Conservation (phyloP, 2,888 invertebrate genomes). For the Schrankia costaestrigalis region DNA sequence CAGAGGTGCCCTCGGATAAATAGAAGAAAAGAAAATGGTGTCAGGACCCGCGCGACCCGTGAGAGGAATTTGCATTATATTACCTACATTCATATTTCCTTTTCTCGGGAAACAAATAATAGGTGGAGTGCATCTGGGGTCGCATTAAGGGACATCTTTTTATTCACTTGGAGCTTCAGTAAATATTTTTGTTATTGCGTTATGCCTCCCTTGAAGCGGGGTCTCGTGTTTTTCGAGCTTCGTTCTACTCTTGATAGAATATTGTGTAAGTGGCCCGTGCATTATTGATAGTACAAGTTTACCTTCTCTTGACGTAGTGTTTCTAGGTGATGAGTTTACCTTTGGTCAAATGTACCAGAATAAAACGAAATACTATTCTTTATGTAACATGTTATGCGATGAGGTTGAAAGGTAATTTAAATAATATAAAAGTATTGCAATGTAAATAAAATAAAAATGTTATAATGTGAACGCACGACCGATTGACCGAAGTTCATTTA, state of each 20-base stretch:
- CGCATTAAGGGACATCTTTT: slow-evolving; percentile 78
- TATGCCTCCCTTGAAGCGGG: slow-evolving; percentile 46
- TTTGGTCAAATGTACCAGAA: background rate
- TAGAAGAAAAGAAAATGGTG: slow-evolving; percentile 57
- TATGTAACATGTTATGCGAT: slow-evolving; percentile 14
- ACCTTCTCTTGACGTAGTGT: slow-evolving; percentile 25
- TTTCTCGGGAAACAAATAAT: slow-evolving; percentile 72
- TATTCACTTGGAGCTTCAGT: slow-evolving; percentile 70
- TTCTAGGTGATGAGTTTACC: slow-evolving; percentile 23
- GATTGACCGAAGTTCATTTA: slow-evolving; percentile 24
- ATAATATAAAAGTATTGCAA: slow-evolving; percentile 26
- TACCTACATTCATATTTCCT: slow-evolving; percentile 61
- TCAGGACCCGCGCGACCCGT: slow-evolving; percentile 44
- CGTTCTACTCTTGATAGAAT: slow-evolving; percentile 45
- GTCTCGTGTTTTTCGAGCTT: slow-evolving; percentile 45
- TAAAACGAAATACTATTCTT: background rate
- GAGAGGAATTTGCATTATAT: slow-evolving; percentile 66
- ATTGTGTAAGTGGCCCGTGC: slow-evolving; percentile 55
- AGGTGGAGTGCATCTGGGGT: slow-evolving; percentile 71
- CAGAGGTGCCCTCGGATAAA: slow-evolving; percentile 54
- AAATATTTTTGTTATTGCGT: slow-evolving; percentile 77
- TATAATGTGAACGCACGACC: slow-evolving; percentile 21
- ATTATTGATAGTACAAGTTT: slow-evolving; percentile 52
- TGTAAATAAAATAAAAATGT: slow-evolving; percentile 26
- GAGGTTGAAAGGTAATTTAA: slow-evolving; percentile 5